These are phyloP conservation scores for Ctenicera cuprea DNA, from an alignment of 2,888 invertebrate species.

Conservation along the genomic window DNA sequence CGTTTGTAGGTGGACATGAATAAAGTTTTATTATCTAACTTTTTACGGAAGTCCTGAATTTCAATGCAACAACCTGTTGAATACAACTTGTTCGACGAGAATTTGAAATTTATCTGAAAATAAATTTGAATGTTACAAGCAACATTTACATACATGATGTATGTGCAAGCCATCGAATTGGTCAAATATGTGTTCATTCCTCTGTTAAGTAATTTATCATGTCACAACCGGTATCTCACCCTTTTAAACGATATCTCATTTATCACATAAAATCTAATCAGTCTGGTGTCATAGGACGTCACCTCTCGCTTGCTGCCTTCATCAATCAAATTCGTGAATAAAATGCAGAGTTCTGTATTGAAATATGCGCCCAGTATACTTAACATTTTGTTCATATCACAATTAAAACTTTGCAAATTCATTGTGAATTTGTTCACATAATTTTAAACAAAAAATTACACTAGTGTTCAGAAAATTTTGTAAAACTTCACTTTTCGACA, in stretches of 20 bases:
- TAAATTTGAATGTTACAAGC: slow-evolving; percentile 23
- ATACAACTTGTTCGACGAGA: slow-evolving; percentile 10
- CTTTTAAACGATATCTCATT: slow-evolving; percentile 52
- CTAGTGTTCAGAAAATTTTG: too few species aligned
- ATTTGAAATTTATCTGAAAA: slow-evolving; percentile 10
- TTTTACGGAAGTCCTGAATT: slow-evolving; percentile 2
- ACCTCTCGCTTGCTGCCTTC: slow-evolving; percentile 40
- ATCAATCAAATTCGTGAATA: slow-evolving; percentile 47
- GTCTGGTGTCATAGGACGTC: slow-evolving; percentile 45
- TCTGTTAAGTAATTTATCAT: slow-evolving; percentile 44
- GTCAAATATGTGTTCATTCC: slow-evolving; percentile 34
- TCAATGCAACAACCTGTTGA: slow-evolving; percentile 16
- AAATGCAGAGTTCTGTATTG: slow-evolving; percentile 29
- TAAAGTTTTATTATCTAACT: neutral
- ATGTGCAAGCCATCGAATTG: slow-evolving; percentile 33
- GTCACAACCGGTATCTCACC: slow-evolving; percentile 47
- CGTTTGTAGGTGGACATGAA: neutral
- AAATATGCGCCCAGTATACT: neutral
- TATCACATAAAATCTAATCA: slow-evolving; percentile 51
- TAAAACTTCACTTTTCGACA: too few species aligned
- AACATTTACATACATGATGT: slow-evolving; percentile 7
- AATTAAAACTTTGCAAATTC: too few species aligned
- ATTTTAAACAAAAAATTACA: too few species aligned
- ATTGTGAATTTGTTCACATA: too few species aligned
- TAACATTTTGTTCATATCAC: neutral